Percentiles rank a stretch among this genome's conserved stretches.
phyloP scores from a whole-genome alignment of 1,140 invertebrate species.

The Grapholita molesta region DNA sequence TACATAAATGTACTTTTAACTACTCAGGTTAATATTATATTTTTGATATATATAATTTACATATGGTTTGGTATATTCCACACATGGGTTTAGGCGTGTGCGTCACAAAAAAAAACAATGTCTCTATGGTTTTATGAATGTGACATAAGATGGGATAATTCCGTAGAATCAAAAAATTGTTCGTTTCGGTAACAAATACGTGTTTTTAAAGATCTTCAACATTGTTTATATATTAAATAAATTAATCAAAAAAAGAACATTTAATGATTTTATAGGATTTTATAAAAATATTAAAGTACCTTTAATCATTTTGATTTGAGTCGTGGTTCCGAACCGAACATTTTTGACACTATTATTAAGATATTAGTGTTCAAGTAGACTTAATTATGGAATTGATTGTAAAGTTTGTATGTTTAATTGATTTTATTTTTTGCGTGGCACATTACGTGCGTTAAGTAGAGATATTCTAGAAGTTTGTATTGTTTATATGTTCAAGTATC shows the following conservation, averaged over 20 bases:
- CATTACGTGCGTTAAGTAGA: conserved; percentile 29
- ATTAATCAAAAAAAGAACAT: too few species aligned
- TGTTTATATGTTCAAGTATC: conserved; percentile 41
- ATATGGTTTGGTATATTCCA: neutral
- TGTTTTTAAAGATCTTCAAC: too few species aligned
- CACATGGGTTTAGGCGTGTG: neutral
- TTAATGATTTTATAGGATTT: neutral
- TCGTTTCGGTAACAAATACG: neutral
- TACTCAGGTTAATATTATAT: neutral
- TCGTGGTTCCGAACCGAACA: neutral
- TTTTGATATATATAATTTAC: neutral
- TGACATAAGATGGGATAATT: neutral
- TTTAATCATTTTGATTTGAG: neutral
- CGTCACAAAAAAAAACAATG: conserved; percentile 3
- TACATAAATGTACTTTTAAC: too few species aligned
- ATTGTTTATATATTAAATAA: too few species aligned
- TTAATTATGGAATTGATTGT: conserved; percentile 24
- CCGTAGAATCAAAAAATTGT: neutral
- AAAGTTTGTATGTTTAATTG: conserved; percentile 22
- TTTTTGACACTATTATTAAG: conserved; percentile 21
- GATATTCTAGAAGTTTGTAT: conserved; percentile 36
- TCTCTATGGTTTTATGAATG: conserved; percentile 15
- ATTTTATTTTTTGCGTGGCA: conserved; percentile 34
- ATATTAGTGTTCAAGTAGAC: conserved; percentile 26
- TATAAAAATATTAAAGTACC: neutral